Evolutionary conservation across 1,140 invertebrate species (phyloP).

Genomic region (Pogonomyrmex barbatus): DNA sequence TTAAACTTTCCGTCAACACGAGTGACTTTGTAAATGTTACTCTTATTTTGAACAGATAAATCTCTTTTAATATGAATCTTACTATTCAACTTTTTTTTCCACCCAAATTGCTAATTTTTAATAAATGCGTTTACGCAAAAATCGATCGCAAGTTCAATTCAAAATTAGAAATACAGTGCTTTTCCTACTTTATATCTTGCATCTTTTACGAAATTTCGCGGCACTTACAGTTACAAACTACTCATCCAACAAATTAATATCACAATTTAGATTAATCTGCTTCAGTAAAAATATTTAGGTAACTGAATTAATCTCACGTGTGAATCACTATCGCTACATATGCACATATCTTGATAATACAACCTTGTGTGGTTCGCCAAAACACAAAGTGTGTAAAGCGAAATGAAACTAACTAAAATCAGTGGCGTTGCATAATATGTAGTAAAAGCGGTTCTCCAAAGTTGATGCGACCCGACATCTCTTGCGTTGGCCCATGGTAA

Average conservation of each 20-base stretch:
- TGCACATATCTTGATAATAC: constrained; percentile 51
- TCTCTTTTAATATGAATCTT: background rate
- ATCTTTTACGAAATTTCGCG: background rate
- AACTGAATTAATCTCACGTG: constrained; percentile 45
- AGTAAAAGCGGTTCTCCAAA: constrained; percentile 61
- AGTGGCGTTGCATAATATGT: constrained; percentile 56
- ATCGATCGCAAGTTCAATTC: background rate
- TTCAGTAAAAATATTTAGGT: constrained; percentile 38
- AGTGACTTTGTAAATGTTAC: constrained; percentile 12
- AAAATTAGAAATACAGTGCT: background rate
- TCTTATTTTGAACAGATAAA: constrained; percentile 42
- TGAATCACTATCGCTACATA: background rate
- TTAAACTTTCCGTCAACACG: constrained; percentile 31
- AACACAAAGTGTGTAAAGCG: constrained; percentile 49
- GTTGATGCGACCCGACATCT: constrained; percentile 58
- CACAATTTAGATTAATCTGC: constrained; percentile 32
- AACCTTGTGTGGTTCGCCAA: constrained; percentile 31
- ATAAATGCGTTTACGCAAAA: background rate
- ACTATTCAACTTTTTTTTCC: background rate
- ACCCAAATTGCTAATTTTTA: background rate
- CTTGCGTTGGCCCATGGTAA: constrained; percentile 56
- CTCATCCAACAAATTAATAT: constrained; percentile 35
- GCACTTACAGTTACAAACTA: background rate
- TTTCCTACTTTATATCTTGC: background rate
- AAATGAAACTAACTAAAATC: constrained; percentile 66